These are phyloP conservation scores for Parazoanthus atlanticus DNA, from an alignment of 92 coral and sea anemone genomes.

Conservation along the genomic window DNA sequence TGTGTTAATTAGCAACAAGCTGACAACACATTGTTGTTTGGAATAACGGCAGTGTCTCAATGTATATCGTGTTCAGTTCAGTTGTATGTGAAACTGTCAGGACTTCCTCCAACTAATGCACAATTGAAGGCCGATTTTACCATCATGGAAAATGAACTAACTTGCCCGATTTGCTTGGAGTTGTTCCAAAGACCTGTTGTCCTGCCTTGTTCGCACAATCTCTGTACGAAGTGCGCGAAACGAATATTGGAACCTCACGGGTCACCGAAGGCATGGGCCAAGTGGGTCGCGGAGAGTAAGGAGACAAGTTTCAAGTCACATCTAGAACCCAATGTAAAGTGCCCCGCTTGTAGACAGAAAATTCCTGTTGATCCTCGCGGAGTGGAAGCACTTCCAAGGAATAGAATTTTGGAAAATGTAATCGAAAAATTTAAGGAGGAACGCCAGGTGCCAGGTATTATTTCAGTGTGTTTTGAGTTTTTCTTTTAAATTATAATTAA, in stretches of 20 bases:
- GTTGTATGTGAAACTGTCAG: background rate
- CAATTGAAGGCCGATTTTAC: background rate
- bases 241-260: constrained; percentile 83
- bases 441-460: constrained; percentile 68
- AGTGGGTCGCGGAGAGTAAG: constrained; percentile 80
- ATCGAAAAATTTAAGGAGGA: constrained; percentile 88
- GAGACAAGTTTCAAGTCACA: constrained; percentile 70
- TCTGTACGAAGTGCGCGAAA: constrained; percentile 82
- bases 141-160: constrained; percentile 76
- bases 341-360: constrained; percentile 85
- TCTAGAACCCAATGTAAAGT: constrained; percentile 85
- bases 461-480: background rate
- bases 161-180: constrained; percentile 86
- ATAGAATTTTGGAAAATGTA: constrained; percentile 78
- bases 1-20: too few species aligned
- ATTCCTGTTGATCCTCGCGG: constrained; percentile 83
- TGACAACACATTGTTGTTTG: background rate
- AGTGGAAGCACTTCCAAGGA: constrained; percentile 78
- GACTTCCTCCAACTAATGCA: background rate
- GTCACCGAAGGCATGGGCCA: constrained; percentile 81
- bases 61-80: background rate
- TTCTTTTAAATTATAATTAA: background rate
- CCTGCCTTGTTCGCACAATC: constrained; percentile 86
- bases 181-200: constrained; percentile 81
- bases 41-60: background rate